Conservation (phyloP, 2,113 vertebrate genomes). For the Gallinago jamesoni region DNA sequence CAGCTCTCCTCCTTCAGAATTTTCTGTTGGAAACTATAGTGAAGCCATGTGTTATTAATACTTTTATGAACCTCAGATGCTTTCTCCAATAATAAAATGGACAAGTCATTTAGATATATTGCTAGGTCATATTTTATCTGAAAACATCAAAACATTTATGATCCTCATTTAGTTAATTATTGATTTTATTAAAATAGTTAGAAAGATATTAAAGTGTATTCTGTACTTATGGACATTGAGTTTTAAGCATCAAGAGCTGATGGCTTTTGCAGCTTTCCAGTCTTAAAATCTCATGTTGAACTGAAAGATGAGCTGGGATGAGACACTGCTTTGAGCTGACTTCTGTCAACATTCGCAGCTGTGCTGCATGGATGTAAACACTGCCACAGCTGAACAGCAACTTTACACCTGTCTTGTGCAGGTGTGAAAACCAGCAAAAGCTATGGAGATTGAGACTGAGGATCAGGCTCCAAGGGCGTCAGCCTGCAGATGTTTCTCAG, state of each 20-base stretch:
- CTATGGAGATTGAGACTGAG: neutral
- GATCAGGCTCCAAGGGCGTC: neutral
- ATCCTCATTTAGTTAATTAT: conserved; percentile 9
- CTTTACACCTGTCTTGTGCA: neutral
- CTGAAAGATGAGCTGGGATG: neutral
- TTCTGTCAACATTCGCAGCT: neutral
- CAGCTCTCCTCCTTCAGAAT: neutral
- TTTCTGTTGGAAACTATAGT: neutral
- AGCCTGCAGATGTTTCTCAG: neutral
- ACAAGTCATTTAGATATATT: neutral
- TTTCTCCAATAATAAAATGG: neutral
- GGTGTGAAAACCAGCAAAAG: neutral
- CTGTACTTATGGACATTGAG: neutral
- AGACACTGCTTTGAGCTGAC: neutral
- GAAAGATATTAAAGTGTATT: neutral
- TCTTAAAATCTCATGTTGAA: neutral
- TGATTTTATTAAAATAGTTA: conserved; percentile 15
- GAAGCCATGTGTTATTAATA: neutral
- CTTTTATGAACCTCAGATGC: neutral
- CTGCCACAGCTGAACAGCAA: neutral
- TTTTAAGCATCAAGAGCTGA: neutral
- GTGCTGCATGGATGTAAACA: neutral
- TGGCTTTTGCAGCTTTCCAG: neutral
- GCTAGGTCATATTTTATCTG: neutral
- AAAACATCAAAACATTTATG: neutral